Evolutionary conservation across 2,113 vertebrate species (phyloP), one percentile per base, ranked within the genome.

Genomic region (Prionailurus viverrinus): DNA sequence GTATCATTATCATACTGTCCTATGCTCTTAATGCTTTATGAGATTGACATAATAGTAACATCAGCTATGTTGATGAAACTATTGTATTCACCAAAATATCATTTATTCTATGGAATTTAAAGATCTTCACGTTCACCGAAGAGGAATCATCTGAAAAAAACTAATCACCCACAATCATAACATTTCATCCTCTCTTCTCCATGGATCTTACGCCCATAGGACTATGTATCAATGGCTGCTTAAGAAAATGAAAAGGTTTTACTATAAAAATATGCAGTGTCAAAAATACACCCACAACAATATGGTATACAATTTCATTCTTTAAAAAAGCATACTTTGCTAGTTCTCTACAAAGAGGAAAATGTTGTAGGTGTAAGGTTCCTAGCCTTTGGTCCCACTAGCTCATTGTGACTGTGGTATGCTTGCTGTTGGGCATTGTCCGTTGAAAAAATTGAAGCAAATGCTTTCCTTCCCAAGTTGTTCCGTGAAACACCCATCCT

Each of bases 161-260:
- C 31, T 87, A 76, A 95, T 39, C 58, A 81, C 21, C 21, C 5
- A 41, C 0, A 21, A 15, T 91, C 48, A 81, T 69, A 58, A 85
- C 36, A 73, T 16, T 55, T 13, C 58, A 11, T 48, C 63, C 61
- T n/a, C 29, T 92, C 73, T 79, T 89, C 53, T 82, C 39, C 73
- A 61, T 31, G 79, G 45, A 78, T 39, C 61, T 86, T n/a, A 53
- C 55, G 29, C 74, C 48, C 25, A 41, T 55, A 79, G 80, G 63
- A 48, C 55, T n/a, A 68, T 61, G n/a, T 48, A 33, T 18, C 53
- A 29, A 14, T 51, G 55, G 55, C 39, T 80, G 45, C 73, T 74
- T 65, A 51, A 91, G 45, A 95, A 48, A 78, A 65, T 33, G 21
- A 71, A 55, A 73, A 78, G 15, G 33, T 74, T 97, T 94, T 58